Evolutionary conservation across 2,888 invertebrate genomes (phyloP).

Genomic region (Stenoptilia bipunctidactyla): DNA sequence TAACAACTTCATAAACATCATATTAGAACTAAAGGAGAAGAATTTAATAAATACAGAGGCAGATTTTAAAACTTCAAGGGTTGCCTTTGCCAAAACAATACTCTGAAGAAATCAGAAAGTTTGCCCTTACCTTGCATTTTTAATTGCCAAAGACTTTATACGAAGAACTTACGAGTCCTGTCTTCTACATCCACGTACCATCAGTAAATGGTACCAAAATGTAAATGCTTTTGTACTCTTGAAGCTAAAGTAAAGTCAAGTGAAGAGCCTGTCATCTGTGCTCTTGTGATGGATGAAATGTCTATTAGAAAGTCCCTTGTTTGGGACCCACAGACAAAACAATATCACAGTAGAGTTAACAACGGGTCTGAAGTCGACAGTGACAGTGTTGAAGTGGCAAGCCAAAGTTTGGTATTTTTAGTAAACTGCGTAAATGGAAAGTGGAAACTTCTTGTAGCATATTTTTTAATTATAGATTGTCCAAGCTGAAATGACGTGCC

Average conservation of each 20-base stretch:
- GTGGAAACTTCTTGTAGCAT: conserved; percentile 13
- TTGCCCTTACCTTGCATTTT: too few species aligned
- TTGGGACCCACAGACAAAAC: neutral
- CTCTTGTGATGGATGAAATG: conserved; percentile 10
- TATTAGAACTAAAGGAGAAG: too few species aligned
- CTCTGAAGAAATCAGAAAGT: too few species aligned
- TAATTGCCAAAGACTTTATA: too few species aligned
- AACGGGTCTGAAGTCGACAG: conserved; percentile 3
- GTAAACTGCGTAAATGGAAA: conserved; percentile 9
- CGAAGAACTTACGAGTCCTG: too few species aligned
- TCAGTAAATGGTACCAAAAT: conserved; percentile 1
- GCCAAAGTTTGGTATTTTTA: conserved; percentile 12
- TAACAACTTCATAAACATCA: too few species aligned
- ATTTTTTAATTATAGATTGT: conserved; percentile 10
- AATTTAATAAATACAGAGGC: too few species aligned
- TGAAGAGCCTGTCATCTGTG: neutral
- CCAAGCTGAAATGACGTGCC: too few species aligned
- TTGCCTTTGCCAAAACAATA: too few species aligned
- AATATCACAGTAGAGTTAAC: conserved; percentile 5
- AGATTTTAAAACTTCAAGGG: too few species aligned
- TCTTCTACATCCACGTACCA: conserved; percentile 3
- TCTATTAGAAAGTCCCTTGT: conserved; percentile 2
- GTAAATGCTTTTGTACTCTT: conserved; percentile 3
- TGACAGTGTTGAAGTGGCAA: conserved; percentile 8
- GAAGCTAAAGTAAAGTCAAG: neutral